phyloP scores from a whole-genome alignment of 2,113 vertebrate genomes.

The Drymodes brunneopygia region DNA sequence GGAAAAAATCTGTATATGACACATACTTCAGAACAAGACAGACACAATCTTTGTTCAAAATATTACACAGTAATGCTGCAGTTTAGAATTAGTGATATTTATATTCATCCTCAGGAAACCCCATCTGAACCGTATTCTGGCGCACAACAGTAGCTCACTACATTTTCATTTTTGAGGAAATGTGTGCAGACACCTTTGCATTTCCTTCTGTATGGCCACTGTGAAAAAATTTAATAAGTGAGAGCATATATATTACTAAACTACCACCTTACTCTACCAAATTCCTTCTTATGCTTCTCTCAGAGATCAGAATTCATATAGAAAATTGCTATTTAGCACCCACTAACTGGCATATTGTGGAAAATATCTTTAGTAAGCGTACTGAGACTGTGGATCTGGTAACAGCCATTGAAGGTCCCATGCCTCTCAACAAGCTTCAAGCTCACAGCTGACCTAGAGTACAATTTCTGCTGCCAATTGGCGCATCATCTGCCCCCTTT shows the following conservation, averaged over 20 bases:
- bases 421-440: neutral
- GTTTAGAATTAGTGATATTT: neutral
- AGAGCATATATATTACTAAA: neutral
- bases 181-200: fast-evolving
- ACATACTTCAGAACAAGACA: too few relatives aligned
- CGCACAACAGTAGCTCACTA: neutral
- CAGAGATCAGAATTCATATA: neutral
- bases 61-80: neutral
- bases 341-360: neutral
- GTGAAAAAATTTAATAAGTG: neutral
- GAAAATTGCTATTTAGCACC: neutral
- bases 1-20: neutral
- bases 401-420: neutral
- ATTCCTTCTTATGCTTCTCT: neutral
- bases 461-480: neutral
- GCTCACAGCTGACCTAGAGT: neutral
- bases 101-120: neutral
- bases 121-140: neutral
- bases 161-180: neutral
- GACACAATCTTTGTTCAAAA: neutral
- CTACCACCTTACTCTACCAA: neutral
- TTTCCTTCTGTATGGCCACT: neutral
- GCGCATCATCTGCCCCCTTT: neutral
- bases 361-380: neutral
- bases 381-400: neutral